Evolutionary conservation across 1,140 invertebrate genomes (phyloP), one percentile per base, ranked within the genome.

Genomic region (Gonioctena quinquepunctata): DNA sequence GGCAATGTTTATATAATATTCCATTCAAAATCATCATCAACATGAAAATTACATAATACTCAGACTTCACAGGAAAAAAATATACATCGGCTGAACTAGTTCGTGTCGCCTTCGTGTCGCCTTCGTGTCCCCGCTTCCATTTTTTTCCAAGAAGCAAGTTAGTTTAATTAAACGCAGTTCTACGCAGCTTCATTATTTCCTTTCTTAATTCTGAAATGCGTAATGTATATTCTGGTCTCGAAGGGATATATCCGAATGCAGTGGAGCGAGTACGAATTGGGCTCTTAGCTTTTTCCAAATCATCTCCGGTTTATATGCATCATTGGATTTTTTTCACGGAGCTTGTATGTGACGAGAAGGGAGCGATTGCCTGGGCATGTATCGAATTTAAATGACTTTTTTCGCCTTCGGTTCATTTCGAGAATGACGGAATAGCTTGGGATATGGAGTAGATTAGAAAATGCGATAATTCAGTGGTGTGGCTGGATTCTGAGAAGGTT

Each of bases 171-270:
- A 59, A 59, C 56, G 11, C 7, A 0, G 52, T 2, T 25, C 16
- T 16, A 16, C 23, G 11, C 5, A 25, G 25, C 25, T 59, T 26
- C 2, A 59, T 59, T 59, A 28, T 59, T 22, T 59, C 16, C 21
- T 22, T 59, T 26, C 21, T 25, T 59, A n/a, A 28, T 25, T 59
- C 56, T 23, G 11, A 22, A 59, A 59, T 63, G 61, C 28, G 60
- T 52, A 63, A 64, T 63, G 60, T 69, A 50, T 42, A 62, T 70
- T 70, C 61, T 59, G n/a, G 27, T 64, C 62, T 54, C 23, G 60
- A 62, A 16, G 3, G 1, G 21, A 19, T 48, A 42, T 70, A 64
- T 65, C 49, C 28, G 48, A 56, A 21, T 26, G 56, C 7, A 26
- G 23, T 16, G 56, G 3, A 56, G 7, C 52, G 52, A n/a, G 2